Conservation (phyloP, 2,113 vertebrate genomes). For the Ariopsis seemanni region DNA sequence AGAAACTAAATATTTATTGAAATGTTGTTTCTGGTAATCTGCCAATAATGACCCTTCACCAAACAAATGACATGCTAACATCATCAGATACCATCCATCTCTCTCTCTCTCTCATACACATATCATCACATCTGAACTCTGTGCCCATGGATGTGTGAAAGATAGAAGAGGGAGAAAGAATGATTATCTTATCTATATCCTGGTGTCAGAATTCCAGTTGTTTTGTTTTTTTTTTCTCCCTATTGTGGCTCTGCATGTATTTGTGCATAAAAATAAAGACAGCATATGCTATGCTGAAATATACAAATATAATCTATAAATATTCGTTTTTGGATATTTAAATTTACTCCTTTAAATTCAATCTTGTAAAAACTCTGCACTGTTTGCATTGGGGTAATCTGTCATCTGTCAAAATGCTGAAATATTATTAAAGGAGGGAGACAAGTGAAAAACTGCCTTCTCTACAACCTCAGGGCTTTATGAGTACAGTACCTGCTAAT, state of each 20-base stretch:
- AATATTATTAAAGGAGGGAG: background rate
- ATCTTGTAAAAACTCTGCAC: background rate
- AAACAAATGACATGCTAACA: background rate
- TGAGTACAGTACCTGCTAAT: background rate
- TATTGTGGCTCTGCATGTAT: background rate
- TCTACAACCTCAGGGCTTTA: background rate
- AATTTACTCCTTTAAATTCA: background rate
- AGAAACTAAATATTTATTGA: background rate
- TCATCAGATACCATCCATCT: background rate
- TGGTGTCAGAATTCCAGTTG: background rate
- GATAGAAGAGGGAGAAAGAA: background rate
- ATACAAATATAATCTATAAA: background rate
- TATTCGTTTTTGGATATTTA: background rate
- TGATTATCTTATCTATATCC: background rate
- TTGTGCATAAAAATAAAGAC: background rate
- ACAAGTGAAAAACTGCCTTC: background rate
- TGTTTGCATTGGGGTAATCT: background rate
- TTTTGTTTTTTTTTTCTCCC: background rate
- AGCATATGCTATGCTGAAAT: background rate
- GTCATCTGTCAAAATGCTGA: background rate
- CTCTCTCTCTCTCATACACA: background rate
- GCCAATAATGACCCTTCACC: background rate
- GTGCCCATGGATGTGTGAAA: background rate
- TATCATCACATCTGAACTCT: background rate
- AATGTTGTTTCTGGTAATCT: background rate